Conservation (phyloP, 1,140 invertebrate species). For the Ceratina australensis region DNA sequence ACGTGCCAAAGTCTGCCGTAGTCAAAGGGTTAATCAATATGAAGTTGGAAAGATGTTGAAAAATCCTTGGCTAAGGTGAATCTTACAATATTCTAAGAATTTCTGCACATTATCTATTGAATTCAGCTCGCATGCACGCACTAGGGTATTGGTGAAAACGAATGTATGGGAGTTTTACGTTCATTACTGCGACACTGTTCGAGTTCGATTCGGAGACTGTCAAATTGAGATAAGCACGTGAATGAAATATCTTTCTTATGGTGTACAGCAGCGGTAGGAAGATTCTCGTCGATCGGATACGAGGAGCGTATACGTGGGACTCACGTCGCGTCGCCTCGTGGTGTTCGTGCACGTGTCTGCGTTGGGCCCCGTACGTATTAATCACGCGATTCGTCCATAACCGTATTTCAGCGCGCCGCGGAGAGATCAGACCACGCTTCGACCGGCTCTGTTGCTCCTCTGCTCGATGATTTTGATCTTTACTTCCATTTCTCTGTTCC, state of each 20-base stretch:
- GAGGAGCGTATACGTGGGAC: constrained; percentile 21
- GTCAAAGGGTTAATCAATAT: too few relatives aligned
- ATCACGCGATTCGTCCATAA: constrained; percentile 75
- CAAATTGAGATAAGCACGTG: constrained; percentile 58
- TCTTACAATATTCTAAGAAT: too few relatives aligned
- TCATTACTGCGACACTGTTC: constrained; percentile 38
- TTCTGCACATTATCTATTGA: too few relatives aligned
- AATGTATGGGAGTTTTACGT: constrained; percentile 35
- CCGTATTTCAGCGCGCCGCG: constrained; percentile 67
- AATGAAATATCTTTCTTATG: constrained; percentile 73
- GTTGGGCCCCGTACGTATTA: constrained; percentile 67
- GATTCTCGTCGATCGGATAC: constrained; percentile 51
- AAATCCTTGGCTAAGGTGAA: too few relatives aligned
- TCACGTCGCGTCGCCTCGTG: constrained; percentile 18
- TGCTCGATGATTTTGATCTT: not conserved
- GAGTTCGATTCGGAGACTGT: constrained; percentile 43
- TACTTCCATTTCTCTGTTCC: not conserved
- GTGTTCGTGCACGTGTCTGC: constrained; percentile 34
- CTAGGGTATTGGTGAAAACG: too few relatives aligned
- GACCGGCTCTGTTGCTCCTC: not conserved
- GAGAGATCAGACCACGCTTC: constrained; percentile 11
- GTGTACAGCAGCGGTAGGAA: constrained; percentile 49
- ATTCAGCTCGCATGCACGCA: too few relatives aligned
- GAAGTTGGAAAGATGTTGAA: too few relatives aligned
- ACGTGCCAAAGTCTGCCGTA: too few relatives aligned